Evolutionary conservation across 2,113 vertebrate genomes (phyloP), one percentile per base, ranked within the genome.

Genomic region (Equus przewalskii): DNA sequence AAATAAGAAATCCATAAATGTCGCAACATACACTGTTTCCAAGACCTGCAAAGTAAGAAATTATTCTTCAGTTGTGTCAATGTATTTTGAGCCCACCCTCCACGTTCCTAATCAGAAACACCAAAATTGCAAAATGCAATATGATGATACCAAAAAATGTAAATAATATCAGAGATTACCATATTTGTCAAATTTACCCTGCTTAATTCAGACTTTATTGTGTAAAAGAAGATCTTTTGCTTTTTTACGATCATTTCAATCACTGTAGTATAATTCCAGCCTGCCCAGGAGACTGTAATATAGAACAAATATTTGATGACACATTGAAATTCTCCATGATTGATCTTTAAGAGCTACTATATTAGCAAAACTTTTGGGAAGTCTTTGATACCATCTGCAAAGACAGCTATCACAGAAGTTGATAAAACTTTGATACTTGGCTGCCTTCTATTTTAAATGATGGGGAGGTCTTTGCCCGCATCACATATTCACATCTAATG

Each of bases 1-100:
- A 87, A 88, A 84, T 90, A 89, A 65, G 94, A 95, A 94, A 91
- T 70, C 54, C 26, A 75, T 49, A 83, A 88, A 44, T 60, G 8
- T 76, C 36, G 30, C 75, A 85, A 54, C 72, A 41, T 60, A 58
- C 21, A 80, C 22, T 64, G 13, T 95, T 80, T 96, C 14, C 24
- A 62, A 33, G 15, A 41, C 64, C 13, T 73, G 30, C 26, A 87
- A 70, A 80, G 10, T 60, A 64, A 78, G 14, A 89, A 70, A 46
- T 79, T 75, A 75, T 91, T 60, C 60, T 94, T 64, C 28, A 86
- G 21, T 79, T 70, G 4, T 83, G 1, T 84, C 41, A 30, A 60
- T 69, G 21, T 13, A 58, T 62, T 70, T 83, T 36, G 14, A 49
- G 60, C 28, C n/a, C 9, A 24, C 18, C 33, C 24, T 86, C 36